phyloP scores from a whole-genome alignment of 2,888 invertebrate genomes.

The Lomographa bimaculata region DNA sequence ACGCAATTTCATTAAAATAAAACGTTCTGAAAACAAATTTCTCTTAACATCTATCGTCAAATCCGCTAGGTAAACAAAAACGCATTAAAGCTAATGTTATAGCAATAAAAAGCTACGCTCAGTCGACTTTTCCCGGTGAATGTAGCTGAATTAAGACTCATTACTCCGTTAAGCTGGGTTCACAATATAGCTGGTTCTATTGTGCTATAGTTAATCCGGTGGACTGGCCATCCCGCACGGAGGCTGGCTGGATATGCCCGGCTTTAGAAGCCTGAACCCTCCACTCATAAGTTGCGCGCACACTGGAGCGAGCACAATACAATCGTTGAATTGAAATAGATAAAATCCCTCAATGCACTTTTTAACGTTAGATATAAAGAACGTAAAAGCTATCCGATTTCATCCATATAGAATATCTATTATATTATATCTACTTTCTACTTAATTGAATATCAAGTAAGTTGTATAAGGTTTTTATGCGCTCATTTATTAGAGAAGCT shows the following conservation, averaged over 20 bases:
- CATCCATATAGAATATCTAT: too few species aligned
- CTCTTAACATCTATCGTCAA: conserved; percentile 11
- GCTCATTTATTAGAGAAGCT: too few species aligned
- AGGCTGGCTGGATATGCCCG: conserved; percentile 15
- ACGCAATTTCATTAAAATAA: too few species aligned
- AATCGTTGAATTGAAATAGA: too few species aligned
- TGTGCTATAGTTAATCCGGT: conserved; percentile 37
- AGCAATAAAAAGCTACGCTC: conserved; percentile 22
- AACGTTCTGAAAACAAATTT: too few species aligned
- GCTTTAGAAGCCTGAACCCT: conserved; percentile 21
- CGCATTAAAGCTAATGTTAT: conserved; percentile 17
- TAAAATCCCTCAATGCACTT: too few species aligned
- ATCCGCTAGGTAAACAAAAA: conserved; percentile 19
- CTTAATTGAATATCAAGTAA: too few species aligned
- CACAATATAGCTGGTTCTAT: conserved; percentile 41
- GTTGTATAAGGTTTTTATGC: too few species aligned
- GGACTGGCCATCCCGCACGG: conserved; percentile 27
- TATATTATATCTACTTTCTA: too few species aligned
- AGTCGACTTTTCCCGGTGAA: conserved; percentile 24
- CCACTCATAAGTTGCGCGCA: conserved; percentile 7
- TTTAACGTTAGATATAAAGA: too few species aligned
- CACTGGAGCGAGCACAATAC: conserved; percentile 5
- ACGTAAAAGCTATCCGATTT: too few species aligned
- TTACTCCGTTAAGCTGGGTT: conserved; percentile 44
- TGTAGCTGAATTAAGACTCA: conserved; percentile 41